Evolutionary conservation across 2,113 vertebrate genomes (phyloP), one percentile per base, ranked within the genome.

Genomic region (Origma solitaria): DNA sequence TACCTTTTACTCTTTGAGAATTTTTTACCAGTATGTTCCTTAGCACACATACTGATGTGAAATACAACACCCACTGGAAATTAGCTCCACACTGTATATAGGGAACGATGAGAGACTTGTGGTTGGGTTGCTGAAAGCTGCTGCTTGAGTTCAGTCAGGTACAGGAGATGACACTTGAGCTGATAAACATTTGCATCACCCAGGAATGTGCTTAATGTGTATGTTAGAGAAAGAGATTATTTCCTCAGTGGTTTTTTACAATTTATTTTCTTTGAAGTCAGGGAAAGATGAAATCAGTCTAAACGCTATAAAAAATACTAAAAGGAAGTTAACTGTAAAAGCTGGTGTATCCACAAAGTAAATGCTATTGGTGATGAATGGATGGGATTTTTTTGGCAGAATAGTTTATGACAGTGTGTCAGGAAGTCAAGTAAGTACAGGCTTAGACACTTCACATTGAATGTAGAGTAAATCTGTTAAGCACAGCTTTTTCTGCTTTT

Each of bases 41-140:
- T 44, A 86, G 35, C 15, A 44, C 44, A 19, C 12, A 80, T 44
- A 53, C 21, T 35, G 54, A 40, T 33, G 25, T 33, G 53, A 72
- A 77, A 58, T 35, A 35, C 9, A 58, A 58, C 6, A 5, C 31
- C 22, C 19, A 8, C 24, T 58, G 31, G 35, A 81, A 12, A 21
- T 62, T 68, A 72, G 9, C 9, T 69, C 62, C 13, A 49, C 1
- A 0, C 8, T 68, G 4, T 53, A 1, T 22, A 8, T 7, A 21
- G 38, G 30, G 38, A 81, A 72, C 53, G 8, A 24, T 54, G 58
- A 77, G 21, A 45, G 2, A 38, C 9, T 60, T 4, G 7, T 50
- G 31, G 54, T 6, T 4, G 1, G 57, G 20, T 27, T 71, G 33
- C 13, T 57, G n/a, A 33, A 80, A 44, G 22, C 31, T 72, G 49